Base-by-base conservation (phyloP, 2,888 invertebrate species). In the Netelia fuscicornis region DNA sequence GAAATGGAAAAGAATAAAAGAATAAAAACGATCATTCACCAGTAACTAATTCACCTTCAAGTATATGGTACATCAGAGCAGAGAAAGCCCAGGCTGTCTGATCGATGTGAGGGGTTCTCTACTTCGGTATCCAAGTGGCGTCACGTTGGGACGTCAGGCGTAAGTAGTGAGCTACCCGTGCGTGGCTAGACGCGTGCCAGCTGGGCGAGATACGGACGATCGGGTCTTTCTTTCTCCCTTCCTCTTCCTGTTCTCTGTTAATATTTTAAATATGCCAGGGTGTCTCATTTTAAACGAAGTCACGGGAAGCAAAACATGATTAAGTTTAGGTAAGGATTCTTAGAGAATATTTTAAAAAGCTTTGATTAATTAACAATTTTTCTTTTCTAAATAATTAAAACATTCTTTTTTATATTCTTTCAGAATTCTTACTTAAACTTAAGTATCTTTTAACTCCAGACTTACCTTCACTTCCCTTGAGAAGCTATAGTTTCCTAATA, bases 131-230 rank as follows among this genome's bases (percentile, higher is more conserved):
- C 77, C 82, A 72, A 82, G 82, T 77, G 72, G 82, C 77, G 77
- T 77, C 82, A 82, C 77, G 71, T 58, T 77, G 44, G 71, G 72
- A 71, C 77, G 77, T 82, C 82, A 82, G 65, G 77, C 82, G 82
- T 77, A 82, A 82, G 82, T 82, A 82, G 77, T 77, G 62, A 82
- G 67, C 58, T 72, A 82, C 71, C 77, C 82, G 82, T 77, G 82
- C 82, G 54, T 82, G 72, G 67, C 71, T 67, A 77, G 77, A 52
- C 77, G 65, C 58, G 82, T 65, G 77, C 77, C 82, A 82, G 76
- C 71, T 77, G 82, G 44, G 70, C 70, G 9, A 71, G 76, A 76
- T 81, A 62, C 75, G 64, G 76, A 64, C 70, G 80, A 80, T 60
- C 65, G 65, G 70, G 48, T 48, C 48, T 76, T 64, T 48, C 76